Evolutionary conservation across 2,113 vertebrate species (phyloP), one percentile per base, ranked within the genome.

Genomic region (Dermatemys mawii): DNA sequence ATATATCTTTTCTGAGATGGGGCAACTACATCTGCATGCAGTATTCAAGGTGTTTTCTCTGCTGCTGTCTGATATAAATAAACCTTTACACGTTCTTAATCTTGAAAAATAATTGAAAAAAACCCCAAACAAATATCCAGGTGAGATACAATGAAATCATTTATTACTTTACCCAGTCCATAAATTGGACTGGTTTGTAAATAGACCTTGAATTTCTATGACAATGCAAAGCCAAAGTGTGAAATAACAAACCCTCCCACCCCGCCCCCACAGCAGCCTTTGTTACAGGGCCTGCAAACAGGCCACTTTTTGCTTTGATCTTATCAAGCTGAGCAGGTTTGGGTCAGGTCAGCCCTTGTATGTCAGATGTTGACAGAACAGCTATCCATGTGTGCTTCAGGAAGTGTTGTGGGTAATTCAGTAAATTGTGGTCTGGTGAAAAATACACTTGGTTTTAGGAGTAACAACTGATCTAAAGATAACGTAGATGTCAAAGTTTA

Each of bases 271-370:
- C 5, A 63, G 75, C 49, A 27, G 29, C 8, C 9, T 93, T 63
- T 89, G 3, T 38, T 75, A 29, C 46, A 8, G 19, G n/a, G 17
- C 41, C 51, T 8, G 7, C 21, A 84, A 79, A 17, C 32, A 24
- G 0, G 2, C 14, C 46, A 86, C 21, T 55, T 1, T 0, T 55
- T 32, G 48, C 51, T 82, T 63, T 17, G 4, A 13, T 11, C 60
- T 78, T 63, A 17, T 48, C 76, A 54, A 41, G 4, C 38, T 16
- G 1, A 2, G 0, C 29, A 86, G 57, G 44, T 38, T 38, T 92
- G n/a, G 9, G 81, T 44, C 3, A 1, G 70, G 49, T 38, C 60
- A 90, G n/a, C 11, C 38, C 0, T 0, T 35, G 41, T 13, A 13
- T 46, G 35, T 11, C 63, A 41, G 38, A 32, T 35, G 19, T 3